phyloP scores from a whole-genome alignment of 2,113 vertebrate genomes.

The Apeltes quadracus region DNA sequence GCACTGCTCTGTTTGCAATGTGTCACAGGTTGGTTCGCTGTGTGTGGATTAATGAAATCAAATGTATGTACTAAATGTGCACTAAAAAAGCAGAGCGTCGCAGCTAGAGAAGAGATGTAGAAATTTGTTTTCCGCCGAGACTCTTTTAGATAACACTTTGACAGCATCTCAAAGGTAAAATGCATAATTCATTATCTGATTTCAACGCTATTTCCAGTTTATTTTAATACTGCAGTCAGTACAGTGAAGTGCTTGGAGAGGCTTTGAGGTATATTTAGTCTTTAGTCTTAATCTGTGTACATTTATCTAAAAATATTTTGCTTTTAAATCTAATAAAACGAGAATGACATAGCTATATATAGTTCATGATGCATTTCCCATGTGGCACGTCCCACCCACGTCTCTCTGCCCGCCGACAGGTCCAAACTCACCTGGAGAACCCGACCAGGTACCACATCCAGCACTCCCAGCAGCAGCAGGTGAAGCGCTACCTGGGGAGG shows the following conservation, averaged over 20 bases:
- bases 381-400: background rate
- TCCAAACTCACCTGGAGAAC: constrained; percentile 99
- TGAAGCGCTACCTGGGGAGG: constrained; percentile 97
- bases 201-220: constrained; percentile 30
- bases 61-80: constrained; percentile 18
- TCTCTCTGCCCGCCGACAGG: constrained; percentile 73
- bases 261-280: constrained; percentile 45
- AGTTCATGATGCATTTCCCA: background rate
- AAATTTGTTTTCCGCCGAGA: constrained; percentile 18
- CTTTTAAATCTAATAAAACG: constrained; percentile 31
- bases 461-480: constrained; percentile 97
- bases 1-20: constrained; percentile 23
- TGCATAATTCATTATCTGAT: constrained; percentile 14
- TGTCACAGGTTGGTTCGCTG: constrained; percentile 33
- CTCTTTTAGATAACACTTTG: constrained; percentile 18
- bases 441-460: constrained; percentile 99
- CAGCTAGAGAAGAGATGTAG: background rate
- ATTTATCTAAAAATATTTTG: background rate
- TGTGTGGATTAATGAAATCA: constrained; percentile 39
- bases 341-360: background rate
- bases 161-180: constrained; percentile 25
- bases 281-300: constrained; percentile 8
- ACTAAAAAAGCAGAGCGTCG: background rate
- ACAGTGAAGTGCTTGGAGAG: constrained; percentile 3
- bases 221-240: constrained; percentile 40